Conservation (phyloP, 2,797 vertebrate genomes). For the Poliocrania exsul region DNA sequence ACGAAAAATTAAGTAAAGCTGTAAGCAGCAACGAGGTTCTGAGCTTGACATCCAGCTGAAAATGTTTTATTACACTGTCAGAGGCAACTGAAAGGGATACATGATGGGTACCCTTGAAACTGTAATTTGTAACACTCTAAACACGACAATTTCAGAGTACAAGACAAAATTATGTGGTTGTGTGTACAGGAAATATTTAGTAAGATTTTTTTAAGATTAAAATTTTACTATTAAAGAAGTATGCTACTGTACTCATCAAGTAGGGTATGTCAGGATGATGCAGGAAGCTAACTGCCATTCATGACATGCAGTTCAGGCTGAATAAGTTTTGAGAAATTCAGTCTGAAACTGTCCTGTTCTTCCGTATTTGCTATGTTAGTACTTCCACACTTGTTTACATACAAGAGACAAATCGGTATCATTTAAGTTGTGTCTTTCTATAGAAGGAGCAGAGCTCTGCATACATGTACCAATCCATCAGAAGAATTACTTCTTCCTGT, state of each 20-base stretch:
- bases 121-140: neutral
- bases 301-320: rapidly evolving
- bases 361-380: neutral
- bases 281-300: neutral
- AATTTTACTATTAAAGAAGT: neutral
- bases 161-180: neutral
- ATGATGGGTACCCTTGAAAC: neutral
- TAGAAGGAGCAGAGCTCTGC: neutral
- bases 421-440: neutral
- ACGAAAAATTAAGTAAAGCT: neutral
- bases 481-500: neutral
- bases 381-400: neutral
- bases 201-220: neutral
- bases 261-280: neutral
- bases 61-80: neutral
- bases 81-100: neutral
- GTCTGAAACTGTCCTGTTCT: neutral
- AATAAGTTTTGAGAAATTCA: neutral
- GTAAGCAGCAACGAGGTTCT: neutral
- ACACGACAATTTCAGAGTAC: neutral
- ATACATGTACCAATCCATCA: neutral
- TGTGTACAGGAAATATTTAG: neutral
- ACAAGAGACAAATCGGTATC: neutral
- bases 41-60: neutral
- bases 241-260: neutral